phyloP scores from a whole-genome alignment of 2,888 invertebrate species.

The Amitus sp. region DNA sequence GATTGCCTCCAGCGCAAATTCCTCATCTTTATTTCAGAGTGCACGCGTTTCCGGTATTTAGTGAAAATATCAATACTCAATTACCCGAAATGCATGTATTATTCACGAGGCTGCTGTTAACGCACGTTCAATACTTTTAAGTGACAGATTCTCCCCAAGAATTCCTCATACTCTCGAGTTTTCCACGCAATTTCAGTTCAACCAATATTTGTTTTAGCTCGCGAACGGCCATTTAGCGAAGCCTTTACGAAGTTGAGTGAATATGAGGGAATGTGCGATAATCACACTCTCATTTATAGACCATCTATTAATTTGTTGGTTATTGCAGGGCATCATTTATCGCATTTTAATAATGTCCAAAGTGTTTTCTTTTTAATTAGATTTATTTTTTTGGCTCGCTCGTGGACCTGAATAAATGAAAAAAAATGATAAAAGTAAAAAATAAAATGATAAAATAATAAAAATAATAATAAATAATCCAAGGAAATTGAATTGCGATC shows the following conservation, averaged over 20 bases:
- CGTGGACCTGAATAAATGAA: too few species aligned
- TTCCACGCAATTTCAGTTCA: not conserved
- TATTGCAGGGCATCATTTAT: not conserved
- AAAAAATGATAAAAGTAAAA: too few species aligned
- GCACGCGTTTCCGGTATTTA: not conserved
- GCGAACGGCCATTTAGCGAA: not conserved
- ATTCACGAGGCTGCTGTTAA: not conserved
- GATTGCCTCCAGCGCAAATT: not conserved
- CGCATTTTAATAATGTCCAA: too few species aligned
- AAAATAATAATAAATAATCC: not conserved
- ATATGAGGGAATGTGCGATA: not conserved
- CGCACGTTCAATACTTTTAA: not conserved
- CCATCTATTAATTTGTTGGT: not conserved
- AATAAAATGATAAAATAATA: too few species aligned
- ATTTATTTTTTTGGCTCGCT: too few species aligned
- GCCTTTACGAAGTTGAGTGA: not conserved
- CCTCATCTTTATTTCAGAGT: not conserved
- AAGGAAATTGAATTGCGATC: not conserved
- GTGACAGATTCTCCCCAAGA: too few species aligned
- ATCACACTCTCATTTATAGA: not conserved
- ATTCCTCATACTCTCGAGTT: not conserved
- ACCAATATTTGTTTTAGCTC: not conserved
- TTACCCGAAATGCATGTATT: not conserved
- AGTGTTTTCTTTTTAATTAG: too few species aligned
- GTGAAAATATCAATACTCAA: not conserved